Evolutionary conservation across 2,113 vertebrate genomes (phyloP), one percentile per base, ranked within the genome.

Genomic region (Heteronetta atricapilla): DNA sequence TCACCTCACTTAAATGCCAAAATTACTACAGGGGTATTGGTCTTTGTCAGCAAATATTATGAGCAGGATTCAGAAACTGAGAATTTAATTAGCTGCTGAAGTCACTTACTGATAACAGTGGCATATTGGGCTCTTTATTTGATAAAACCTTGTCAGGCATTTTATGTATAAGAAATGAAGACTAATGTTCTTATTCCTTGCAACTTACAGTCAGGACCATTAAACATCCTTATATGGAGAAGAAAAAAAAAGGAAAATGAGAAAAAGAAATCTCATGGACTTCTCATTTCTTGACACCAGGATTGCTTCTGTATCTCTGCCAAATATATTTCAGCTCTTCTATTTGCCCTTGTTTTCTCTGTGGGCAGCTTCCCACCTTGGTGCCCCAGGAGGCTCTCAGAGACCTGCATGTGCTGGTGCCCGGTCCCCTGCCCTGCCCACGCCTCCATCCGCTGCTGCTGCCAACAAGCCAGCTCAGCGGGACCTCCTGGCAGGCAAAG

Each of bases 71-170:
- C 94, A 92, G 94, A 95, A 97, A 86, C 88, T 74, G 88, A 95
- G 91, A 94, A 94, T 95, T 96, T 96, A 97, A 97, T 95, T 96
- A 96, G 94, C 92, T 92, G 83, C 92, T 97, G 96, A 95, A 96
- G 90, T 95, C 81, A 84, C 88, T 90, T 95, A 90, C 80, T 94
- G 94, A 96, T 95, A 96, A 94, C 90, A 84, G 91, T 75, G 94
- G 63, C 92, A 95, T 96, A 97, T 92, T 96, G 93, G 86, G 60
- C 94, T 95, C 90, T 90, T 93, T 95, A 95, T 96, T 95, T 96
- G 96, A 96, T 96, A 96, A 95, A 95, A 85, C 52, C 22, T 86
- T 95, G 90, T 95, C 93, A 94, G 93, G 90, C 36, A 58, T 96
- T 97, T 93, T 94, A 84, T 94, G 66, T 76, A 76, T 69, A 78